phyloP scores from a whole-genome alignment of 2,113 vertebrate species.

The Entomyzon cyanotis region DNA sequence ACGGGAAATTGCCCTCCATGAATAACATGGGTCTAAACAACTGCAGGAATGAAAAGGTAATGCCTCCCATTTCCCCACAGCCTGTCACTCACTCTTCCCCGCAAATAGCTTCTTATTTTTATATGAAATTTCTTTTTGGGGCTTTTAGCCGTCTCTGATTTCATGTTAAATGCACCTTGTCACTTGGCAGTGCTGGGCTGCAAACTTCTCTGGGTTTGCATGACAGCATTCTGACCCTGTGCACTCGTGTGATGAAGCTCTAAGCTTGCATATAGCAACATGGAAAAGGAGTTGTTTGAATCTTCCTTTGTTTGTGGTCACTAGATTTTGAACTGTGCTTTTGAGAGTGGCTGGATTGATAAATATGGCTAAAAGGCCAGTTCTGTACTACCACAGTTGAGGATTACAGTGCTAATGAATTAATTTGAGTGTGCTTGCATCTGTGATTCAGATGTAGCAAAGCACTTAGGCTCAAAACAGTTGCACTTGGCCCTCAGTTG shows the following conservation, averaged over 20 bases:
- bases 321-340: neutral
- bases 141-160: neutral
- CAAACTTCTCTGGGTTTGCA: neutral
- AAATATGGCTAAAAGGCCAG: neutral
- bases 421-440: neutral
- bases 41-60: conserved; percentile 96
- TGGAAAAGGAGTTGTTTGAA: neutral
- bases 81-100: neutral
- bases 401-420: neutral
- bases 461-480: neutral
- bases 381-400: neutral
- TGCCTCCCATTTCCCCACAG: neutral
- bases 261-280: neutral
- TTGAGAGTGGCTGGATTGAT: neutral
- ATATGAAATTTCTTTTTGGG: neutral
- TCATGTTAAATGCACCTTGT: neutral
- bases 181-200: neutral
- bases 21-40: conserved; percentile 91
- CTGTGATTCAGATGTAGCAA: neutral
- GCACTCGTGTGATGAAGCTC: neutral
- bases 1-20: conserved; percentile 91
- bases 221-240: neutral
- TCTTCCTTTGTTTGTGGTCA: neutral
- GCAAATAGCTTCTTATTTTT: neutral
- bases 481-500: neutral